phyloP scores from a whole-genome alignment of 2,113 vertebrate genomes.

The Crotophaga sulcirostris region DNA sequence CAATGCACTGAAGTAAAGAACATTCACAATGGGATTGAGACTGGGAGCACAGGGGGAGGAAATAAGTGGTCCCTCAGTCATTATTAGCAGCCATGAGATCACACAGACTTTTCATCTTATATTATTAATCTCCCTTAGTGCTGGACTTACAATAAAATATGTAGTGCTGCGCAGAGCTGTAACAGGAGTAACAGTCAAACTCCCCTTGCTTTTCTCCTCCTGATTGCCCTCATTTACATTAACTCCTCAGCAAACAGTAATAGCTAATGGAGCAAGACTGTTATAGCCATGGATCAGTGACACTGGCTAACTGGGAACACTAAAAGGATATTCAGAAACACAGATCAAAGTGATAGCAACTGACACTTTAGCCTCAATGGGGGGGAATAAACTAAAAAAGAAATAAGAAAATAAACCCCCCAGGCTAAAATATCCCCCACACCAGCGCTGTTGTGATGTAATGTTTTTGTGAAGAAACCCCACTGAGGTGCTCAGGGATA shows the following conservation, averaged over 20 bases:
- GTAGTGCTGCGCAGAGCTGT: not conserved
- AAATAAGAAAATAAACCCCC: not conserved
- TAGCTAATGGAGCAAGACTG: conserved; percentile 28
- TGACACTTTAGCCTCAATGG: not conserved
- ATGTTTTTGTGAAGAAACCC: not conserved
- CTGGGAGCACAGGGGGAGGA: not conserved
- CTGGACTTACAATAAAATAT: conserved; percentile 12
- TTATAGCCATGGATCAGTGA: conserved; percentile 15
- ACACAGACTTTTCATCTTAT: conserved; percentile 48
- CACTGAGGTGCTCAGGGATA: not conserved
- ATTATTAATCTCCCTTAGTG: conserved; percentile 38
- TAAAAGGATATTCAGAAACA: conserved; percentile 25
- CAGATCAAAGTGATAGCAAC: not conserved
- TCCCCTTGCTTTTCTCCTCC: conserved; percentile 27
- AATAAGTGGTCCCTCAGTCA: conserved; percentile 10
- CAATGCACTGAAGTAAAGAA: conserved; percentile 46
- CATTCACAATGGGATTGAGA: not conserved
- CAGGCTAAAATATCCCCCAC: not conserved
- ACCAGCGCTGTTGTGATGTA: not conserved
- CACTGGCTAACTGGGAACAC: not conserved
- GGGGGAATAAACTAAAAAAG: not conserved
- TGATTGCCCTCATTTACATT: conserved; percentile 17
- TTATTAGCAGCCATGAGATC: conserved; percentile 50
- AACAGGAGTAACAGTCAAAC: conserved; percentile 18
- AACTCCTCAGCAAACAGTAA: conserved; percentile 35